phyloP scores from a whole-genome alignment of 2,797 vertebrate genomes.

The Alcedo atthis region DNA sequence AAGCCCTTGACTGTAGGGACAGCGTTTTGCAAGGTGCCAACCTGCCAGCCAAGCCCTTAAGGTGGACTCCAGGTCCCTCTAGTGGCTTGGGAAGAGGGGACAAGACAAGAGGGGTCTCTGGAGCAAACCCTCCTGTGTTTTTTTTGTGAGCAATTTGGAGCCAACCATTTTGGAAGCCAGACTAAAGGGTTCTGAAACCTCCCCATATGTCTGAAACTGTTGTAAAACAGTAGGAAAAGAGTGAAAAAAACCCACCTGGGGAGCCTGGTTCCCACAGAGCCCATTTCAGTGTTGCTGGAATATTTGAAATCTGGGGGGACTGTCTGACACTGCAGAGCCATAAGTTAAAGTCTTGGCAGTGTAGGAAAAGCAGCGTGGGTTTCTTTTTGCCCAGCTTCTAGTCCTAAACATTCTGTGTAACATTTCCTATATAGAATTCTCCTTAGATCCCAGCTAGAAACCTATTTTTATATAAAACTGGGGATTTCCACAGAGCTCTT shows the following conservation, averaged over 20 bases:
- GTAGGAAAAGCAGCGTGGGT: background rate
- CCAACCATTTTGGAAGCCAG: background rate
- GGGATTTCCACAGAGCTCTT: background rate
- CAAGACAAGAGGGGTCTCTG: no score
- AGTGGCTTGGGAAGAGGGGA: background rate
- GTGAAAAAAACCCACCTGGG: background rate
- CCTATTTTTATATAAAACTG: background rate
- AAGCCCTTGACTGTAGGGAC: fast-evolving
- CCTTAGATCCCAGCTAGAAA: background rate
- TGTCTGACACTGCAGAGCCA: background rate
- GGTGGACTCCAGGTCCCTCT: conserved; percentile 62
- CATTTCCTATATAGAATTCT: background rate
- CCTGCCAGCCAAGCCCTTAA: background rate
- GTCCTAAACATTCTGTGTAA: background rate
- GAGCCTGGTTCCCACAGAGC: background rate
- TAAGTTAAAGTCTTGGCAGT: background rate
- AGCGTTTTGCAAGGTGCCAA: background rate
- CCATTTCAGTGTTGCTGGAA: background rate
- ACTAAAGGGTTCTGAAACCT: background rate
- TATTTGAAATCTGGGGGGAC: background rate
- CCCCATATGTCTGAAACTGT: background rate
- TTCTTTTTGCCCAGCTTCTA: background rate
- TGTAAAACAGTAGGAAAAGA: background rate
- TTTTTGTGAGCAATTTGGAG: no score
- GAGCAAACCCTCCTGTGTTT: no score